phyloP scores from a whole-genome alignment of 64 coral and sea anemone genomes.

The Dendrophyllia cribrosa region DNA sequence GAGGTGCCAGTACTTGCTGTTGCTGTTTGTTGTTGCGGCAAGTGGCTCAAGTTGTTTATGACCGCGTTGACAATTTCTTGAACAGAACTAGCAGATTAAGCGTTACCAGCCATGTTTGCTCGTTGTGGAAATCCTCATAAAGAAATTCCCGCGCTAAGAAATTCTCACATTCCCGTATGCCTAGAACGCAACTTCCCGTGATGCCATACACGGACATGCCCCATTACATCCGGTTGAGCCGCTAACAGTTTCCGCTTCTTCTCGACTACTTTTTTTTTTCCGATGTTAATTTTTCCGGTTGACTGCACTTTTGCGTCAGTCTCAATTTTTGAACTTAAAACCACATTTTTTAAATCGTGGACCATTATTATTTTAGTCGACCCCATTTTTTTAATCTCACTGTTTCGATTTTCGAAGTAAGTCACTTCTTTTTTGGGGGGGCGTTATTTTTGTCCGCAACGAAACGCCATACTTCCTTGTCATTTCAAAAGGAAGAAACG shows the following conservation, averaged over 20 bases:
- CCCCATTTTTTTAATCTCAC: too few species aligned
- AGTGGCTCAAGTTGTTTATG: not conserved
- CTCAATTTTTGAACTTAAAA: constrained; percentile 3
- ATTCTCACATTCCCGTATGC: constrained; percentile 5
- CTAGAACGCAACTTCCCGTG: not conserved
- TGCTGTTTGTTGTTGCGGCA: not conserved
- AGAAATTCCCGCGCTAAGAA: not conserved
- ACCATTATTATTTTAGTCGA: too few species aligned
- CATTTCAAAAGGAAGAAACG: too few species aligned
- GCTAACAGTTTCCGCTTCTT: constrained; percentile 4
- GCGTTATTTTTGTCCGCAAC: too few species aligned
- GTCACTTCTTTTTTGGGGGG: not conserved
- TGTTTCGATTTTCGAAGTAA: too few species aligned
- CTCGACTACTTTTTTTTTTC: constrained; percentile 1
- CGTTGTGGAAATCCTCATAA: constrained; percentile 3
- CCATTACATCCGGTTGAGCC: not conserved
- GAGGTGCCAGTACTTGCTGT: not conserved
- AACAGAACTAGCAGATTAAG: not conserved
- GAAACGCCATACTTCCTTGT: too few species aligned
- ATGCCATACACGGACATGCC: not conserved
- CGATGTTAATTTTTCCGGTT: too few species aligned
- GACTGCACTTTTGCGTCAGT: too few species aligned
- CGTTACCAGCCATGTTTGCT: not conserved
- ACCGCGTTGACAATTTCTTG: not conserved
- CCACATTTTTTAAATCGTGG: not conserved